Percentiles rank a stretch among this genome's conserved stretches.
These are phyloP conservation scores for Callipepla californica DNA, from an alignment of 2,113 vertebrate species.

Conservation along the genomic window DNA sequence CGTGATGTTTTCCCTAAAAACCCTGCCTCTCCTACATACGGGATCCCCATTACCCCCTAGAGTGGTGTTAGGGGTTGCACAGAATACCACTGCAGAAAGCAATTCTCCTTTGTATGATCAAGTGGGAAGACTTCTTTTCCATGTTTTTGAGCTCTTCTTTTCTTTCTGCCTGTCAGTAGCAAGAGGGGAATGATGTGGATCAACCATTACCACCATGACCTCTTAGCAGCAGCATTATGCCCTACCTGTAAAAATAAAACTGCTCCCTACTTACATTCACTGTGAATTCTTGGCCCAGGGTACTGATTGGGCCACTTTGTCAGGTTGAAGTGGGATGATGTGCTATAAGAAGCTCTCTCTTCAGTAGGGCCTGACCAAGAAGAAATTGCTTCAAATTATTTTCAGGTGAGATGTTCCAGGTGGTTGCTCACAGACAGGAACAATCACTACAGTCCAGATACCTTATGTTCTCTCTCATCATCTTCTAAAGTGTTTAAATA, in stretches of 20 bases:
- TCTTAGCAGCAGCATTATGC: neutral
- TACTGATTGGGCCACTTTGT: neutral
- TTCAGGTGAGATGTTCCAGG: neutral
- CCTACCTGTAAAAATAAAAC: neutral
- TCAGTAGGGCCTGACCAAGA: neutral
- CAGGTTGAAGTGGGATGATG: neutral
- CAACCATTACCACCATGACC: neutral
- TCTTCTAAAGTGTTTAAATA: neutral
- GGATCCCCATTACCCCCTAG: neutral
- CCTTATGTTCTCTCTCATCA: neutral
- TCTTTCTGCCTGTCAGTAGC: neutral
- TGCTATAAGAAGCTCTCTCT: neutral
- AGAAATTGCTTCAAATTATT: neutral
- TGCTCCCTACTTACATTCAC: neutral
- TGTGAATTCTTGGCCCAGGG: neutral
- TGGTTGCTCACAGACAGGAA: neutral
- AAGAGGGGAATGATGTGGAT: neutral
- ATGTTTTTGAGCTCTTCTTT: neutral
- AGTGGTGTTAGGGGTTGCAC: rapidly evolving
- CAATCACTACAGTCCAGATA: neutral
- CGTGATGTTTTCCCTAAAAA: neutral
- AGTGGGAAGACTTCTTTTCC: neutral
- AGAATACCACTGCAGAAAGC: rapidly evolving
- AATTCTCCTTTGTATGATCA: neutral
- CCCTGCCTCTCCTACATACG: neutral